Conservation (phyloP, 2,797 vertebrate genomes). For the Syngnathus rostellatus region DNA sequence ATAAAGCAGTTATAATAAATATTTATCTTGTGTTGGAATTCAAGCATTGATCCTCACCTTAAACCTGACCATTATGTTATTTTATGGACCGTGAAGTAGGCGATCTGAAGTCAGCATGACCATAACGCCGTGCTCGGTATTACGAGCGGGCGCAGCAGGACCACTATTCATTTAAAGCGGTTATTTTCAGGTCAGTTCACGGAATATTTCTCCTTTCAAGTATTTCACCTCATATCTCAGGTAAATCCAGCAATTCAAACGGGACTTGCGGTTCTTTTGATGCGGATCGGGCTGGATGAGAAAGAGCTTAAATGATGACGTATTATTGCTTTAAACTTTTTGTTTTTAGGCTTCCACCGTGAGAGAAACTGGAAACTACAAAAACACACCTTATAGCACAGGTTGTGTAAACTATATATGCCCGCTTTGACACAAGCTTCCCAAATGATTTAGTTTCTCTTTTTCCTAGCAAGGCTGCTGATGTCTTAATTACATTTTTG, state of each 20-base stretch:
- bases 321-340: conserved; percentile 1
- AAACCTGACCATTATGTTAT: background rate
- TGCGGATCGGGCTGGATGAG: background rate
- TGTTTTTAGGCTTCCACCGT: background rate
- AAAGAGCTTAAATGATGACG: background rate
- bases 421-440: conserved; percentile 32
- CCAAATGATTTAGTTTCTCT: conserved; percentile 48
- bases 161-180: background rate
- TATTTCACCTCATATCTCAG: background rate
- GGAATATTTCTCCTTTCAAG: background rate
- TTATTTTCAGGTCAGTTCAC: background rate
- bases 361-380: background rate
- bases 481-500: conserved; percentile 56
- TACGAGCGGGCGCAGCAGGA: background rate
- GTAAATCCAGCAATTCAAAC: background rate
- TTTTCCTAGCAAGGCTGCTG: conserved; percentile 24
- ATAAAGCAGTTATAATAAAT: conserved; percentile 5
- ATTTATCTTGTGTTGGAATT: background rate
- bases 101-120: background rate
- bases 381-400: conserved; percentile 2
- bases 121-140: background rate
- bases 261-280: background rate
- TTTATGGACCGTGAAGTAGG: background rate
- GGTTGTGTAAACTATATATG: conserved; percentile 34
- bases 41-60: background rate